Percentiles rank a stretch among this genome's conserved stretches.
Evolutionary conservation across 2,113 vertebrate genomes (phyloP).

Genomic region (Natator depressus): DNA sequence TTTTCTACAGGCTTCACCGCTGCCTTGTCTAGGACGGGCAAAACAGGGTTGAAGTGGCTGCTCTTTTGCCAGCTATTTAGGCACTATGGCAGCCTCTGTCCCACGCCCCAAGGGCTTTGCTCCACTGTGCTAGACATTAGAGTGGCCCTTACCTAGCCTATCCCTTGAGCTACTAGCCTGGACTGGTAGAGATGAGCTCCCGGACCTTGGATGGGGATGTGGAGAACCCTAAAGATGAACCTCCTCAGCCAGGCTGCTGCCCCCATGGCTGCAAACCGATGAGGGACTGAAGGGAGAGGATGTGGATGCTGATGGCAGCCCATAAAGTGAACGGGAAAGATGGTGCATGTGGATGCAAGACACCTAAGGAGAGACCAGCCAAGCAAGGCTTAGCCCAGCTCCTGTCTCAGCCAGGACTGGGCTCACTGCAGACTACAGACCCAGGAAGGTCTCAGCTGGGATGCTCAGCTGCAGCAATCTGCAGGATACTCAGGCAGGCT

Average conservation of each 20-base stretch:
- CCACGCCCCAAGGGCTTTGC: not conserved
- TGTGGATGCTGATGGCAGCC: not conserved
- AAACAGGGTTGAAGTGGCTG: not conserved
- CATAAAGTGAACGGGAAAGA: not conserved
- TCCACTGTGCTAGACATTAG: not conserved
- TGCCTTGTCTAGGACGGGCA: no score
- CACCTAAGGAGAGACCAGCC: not conserved
- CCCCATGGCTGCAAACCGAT: not conserved
- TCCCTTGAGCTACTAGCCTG: not conserved
- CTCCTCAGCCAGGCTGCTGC: not conserved
- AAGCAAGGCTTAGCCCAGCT: not conserved
- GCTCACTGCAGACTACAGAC: not conserved
- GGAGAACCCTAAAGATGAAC: not conserved
- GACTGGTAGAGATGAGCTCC: not conserved
- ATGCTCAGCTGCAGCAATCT: not conserved
- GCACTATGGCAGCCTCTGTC: not conserved
- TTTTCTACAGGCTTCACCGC: not conserved
- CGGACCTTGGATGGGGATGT: not conserved
- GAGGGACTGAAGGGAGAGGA: not conserved
- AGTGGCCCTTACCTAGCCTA: not conserved
- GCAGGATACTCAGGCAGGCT: not conserved
- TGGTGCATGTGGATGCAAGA: not conserved
- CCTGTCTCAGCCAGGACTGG: not conserved
- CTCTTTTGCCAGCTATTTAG: not conserved
- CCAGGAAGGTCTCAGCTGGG: not conserved